Base-by-base conservation (phyloP, 2,113 vertebrate genomes). In the Falcunculus frontatus region DNA sequence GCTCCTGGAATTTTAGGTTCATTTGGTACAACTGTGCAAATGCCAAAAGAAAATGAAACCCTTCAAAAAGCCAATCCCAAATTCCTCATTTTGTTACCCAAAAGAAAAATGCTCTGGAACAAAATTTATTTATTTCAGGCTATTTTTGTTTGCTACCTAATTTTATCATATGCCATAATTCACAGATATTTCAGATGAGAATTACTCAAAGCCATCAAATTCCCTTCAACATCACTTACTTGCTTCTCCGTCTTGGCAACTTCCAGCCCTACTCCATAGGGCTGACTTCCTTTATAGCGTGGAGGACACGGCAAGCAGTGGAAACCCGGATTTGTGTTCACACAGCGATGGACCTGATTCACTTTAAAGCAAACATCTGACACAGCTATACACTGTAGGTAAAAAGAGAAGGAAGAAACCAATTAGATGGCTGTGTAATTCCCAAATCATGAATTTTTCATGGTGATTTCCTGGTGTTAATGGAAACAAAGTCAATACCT, bases 261-360 rank as follows among this genome's bases (percentile, higher is more conserved):
- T 74, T 99, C 99, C 25, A 99, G 98, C 25, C 99, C 99, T 53
- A 98, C 98, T 8, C 99, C 99, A 4, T 98, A 99, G 10, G 99
- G 99, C 94, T 99, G 99, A 72, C 84, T 99, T 67, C 99, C 99
- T 96, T 98, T 99, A 97, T 99, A 99, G 35, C 99, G 98, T 15
- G 98, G 98, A 8, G 99, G 99, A 94, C 99, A 99, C 0, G 99
- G 99, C 96, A 99, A 97, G 89, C 99, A 99, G 94, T 99, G 99
- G 96, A 99, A 99, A 70, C 99, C 99, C 0, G 99, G 99, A 88
- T 99, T 97, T 3, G 99, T 99, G 98, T 99, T 99, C 91, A 99
- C 75, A 50, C 99, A 99, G 70, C 99, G 99, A 68, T 98, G 98
- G 15, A 90, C 79, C 90, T 98, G 99, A 94, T 98, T 97, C 52